These are phyloP conservation scores for Tipula lateralis DNA, from an alignment of 2,888 invertebrate species.

Conservation along the genomic window DNA sequence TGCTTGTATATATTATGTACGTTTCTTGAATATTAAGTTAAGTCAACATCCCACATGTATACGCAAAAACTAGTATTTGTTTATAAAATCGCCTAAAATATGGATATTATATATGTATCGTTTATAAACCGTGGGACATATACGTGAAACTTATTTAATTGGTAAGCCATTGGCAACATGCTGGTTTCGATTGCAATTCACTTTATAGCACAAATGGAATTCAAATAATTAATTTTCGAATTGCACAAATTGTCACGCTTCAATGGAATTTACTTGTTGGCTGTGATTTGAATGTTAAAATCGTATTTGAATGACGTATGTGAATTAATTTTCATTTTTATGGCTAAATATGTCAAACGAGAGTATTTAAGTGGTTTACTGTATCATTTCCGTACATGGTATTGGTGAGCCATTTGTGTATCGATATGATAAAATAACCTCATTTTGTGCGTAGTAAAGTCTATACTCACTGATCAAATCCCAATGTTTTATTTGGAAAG, in stretches of 20 bases:
- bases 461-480: no score
- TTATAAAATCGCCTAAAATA: slow-evolving; percentile 5
- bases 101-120: not conserved
- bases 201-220: not conserved
- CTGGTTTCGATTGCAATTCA: not conserved
- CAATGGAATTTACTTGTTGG: not conserved
- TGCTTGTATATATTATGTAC: not conserved
- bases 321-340: not conserved
- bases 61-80: not conserved
- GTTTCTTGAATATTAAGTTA: not conserved
- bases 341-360: not conserved
- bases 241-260: not conserved
- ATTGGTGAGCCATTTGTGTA: no score
- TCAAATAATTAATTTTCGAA: not conserved
- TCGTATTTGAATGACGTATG: not conserved
- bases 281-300: not conserved
- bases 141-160: not conserved
- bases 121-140: not conserved
- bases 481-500: no score
- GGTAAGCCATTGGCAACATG: not conserved
- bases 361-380: not conserved
- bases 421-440: no score
- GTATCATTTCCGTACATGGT: not conserved
- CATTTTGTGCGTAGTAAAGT: no score
- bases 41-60: not conserved